Base-by-base conservation (phyloP, 2,888 invertebrate species). In the Polydrusus pterygomalis region DNA sequence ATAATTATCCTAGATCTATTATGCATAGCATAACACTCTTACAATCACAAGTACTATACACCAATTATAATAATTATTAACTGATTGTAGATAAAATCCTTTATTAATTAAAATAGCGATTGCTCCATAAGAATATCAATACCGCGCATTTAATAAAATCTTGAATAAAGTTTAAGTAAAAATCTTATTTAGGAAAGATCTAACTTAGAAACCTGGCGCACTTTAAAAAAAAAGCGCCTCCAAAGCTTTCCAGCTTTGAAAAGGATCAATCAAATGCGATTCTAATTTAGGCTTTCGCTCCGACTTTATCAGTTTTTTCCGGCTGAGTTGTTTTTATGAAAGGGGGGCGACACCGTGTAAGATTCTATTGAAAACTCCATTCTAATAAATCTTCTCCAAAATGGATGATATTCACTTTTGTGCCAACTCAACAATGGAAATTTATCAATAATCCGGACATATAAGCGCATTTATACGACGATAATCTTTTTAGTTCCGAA, bases 251-350 rank as follows among this genome's bases (percentile, higher is more conserved):
- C 18, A 70, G 63, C 58, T 49, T 70, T 72, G 73, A 76, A 78
- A 80, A 75, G 80, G 79, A 80, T 81, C 79, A 80, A 80, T 81
- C 80, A 80, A 79, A 79, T 73, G 76, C 73, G 78, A 80, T 79
- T 79, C 80, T 81, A 80, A 80, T 81, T 80, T 77, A 74, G 74
- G 77, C 64, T 62, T 54, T 72, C 60, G 68, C 79, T 77, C 76
- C 65, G 68, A 64, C 70, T 74, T 83, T 84, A 84, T 84, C 83
- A 82, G 80, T 82, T 83, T 83, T 77, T 84, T 84, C 83, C 83
- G 79, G 80, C 80, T 78, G 79, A 79, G 76, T 79, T 69, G 77
- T 77, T 80, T 78, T 79, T 79, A 79, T 80, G 79, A 79, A 82
- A 82, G 80, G 78, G 80, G 80, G 80, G 70, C 67, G 73, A 68